Conservation (phyloP, 2,888 invertebrate species). For the Drosophila acutilabella region DNA sequence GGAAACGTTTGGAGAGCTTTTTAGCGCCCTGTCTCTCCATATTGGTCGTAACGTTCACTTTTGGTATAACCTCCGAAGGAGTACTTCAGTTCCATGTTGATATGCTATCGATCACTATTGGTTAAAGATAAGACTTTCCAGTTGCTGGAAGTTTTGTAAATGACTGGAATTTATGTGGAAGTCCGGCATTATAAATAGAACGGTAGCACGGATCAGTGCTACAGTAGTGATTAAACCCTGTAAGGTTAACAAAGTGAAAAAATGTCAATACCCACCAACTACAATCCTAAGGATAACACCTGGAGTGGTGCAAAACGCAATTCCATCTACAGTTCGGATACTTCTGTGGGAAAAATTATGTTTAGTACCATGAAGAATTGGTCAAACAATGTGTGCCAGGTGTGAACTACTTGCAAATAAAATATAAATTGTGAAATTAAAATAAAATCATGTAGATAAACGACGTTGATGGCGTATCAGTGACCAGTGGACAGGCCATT, state of each 20-base stretch:
- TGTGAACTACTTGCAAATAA: slow-evolving; percentile 15
- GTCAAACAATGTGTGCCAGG: slow-evolving; percentile 73
- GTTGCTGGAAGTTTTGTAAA: slow-evolving; percentile 41
- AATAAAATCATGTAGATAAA: slow-evolving; percentile 56
- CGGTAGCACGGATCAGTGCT: neutral
- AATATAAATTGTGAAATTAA: neutral
- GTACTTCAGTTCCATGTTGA: slow-evolving; percentile 17
- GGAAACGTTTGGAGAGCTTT: too few relatives aligned
- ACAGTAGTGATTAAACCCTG: slow-evolving; percentile 20
- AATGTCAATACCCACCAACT: slow-evolving; percentile 62
- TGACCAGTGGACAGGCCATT: slow-evolving; percentile 69
- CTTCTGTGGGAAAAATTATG: slow-evolving; percentile 64
- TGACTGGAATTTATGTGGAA: slow-evolving; percentile 29
- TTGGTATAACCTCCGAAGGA: neutral
- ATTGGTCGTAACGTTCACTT: neutral
- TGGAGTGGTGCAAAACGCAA: slow-evolving; percentile 63
- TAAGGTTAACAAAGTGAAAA: slow-evolving; percentile 7
- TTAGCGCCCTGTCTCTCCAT: neutral
- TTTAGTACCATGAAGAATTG: slow-evolving; percentile 69
- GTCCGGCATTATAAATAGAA: slow-evolving; percentile 55
- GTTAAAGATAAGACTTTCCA: slow-evolving; percentile 54
- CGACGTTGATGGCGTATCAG: slow-evolving; percentile 63
- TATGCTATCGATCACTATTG: slow-evolving; percentile 22
- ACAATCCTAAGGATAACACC: slow-evolving; percentile 61
- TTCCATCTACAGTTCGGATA: slow-evolving; percentile 62